A percentile compares a stretch with the other conserved stretches of the same genome.
Conservation (phyloP, 2,888 invertebrate species). For the Phorcus lineatus region DNA sequence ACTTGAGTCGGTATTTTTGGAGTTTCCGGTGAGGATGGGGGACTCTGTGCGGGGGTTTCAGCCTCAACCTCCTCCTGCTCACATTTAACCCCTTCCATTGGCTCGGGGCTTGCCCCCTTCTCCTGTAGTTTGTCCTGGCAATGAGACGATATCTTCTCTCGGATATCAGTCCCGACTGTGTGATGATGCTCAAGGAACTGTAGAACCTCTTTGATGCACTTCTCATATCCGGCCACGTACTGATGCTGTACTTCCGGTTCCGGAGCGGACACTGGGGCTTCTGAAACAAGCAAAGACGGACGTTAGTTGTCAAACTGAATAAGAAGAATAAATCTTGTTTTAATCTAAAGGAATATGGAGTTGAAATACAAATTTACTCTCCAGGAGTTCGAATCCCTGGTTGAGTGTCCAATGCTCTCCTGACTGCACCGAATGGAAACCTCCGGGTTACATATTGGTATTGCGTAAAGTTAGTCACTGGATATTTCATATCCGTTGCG, state of each 20-base stretch:
- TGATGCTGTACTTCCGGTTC: background rate
- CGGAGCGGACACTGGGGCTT: background rate
- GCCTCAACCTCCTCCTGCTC: background rate
- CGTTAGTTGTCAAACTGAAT: background rate
- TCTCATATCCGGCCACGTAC: background rate
- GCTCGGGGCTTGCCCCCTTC: background rate
- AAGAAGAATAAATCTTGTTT: background rate
- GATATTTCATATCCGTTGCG: too few species aligned
- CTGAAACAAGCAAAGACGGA: background rate
- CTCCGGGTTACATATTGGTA: too few species aligned
- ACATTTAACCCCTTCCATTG: background rate
- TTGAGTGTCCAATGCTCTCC: too few species aligned
- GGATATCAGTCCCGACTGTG: background rate
- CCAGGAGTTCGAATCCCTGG: too few species aligned
- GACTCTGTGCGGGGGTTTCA: background rate
- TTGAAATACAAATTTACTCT: background rate
- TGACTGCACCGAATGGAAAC: too few species aligned
- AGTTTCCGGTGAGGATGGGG: background rate
- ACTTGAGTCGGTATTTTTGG: background rate
- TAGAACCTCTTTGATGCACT: constrained; percentile 1
- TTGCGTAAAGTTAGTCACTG: too few species aligned
- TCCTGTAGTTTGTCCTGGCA: constrained; percentile 18
- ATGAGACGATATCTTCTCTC: background rate
- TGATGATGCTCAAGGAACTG: constrained; percentile 3
- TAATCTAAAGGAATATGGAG: background rate